Percentiles rank a stretch among this genome's conserved stretches.
Evolutionary conservation across 92 coral and sea anemone species (phyloP).

Genomic region (Siderastrea siderea): DNA sequence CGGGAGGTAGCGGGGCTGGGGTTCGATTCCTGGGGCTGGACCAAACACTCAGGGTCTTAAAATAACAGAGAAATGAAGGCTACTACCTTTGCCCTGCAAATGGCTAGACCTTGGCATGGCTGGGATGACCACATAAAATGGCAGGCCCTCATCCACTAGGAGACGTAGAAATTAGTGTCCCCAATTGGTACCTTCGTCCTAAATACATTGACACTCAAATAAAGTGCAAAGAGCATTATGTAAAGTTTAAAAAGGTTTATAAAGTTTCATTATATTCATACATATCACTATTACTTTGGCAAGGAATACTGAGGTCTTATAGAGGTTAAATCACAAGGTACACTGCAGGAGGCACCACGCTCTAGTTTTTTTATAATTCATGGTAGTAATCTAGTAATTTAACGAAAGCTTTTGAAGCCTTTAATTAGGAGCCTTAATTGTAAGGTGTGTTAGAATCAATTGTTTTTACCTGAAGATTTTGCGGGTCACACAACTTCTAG

Average conservation of each 20-base stretch:
- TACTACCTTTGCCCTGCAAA: too few species aligned
- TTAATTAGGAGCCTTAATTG: not conserved
- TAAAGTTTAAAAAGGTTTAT: not conserved
- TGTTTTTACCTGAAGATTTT: constrained; percentile 16
- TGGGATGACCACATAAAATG: too few species aligned
- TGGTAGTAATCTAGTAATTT: not conserved
- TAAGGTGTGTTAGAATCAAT: constrained; percentile 16
- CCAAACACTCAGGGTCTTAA: too few species aligned
- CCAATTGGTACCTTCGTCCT: too few species aligned
- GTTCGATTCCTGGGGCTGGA: too few species aligned
- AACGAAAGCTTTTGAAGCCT: not conserved
- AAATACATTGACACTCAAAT: too few species aligned
- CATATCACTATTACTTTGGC: not conserved
- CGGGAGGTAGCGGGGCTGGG: too few species aligned
- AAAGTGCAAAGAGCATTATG: too few species aligned
- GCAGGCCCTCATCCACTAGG: too few species aligned
- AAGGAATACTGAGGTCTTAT: constrained; percentile 11
- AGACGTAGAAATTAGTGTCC: too few species aligned
- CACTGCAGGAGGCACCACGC: constrained; percentile 20
- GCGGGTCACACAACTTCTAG: not conserved
- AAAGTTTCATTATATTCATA: constrained; percentile 1
- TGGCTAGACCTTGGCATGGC: too few species aligned
- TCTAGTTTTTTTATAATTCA: not conserved
- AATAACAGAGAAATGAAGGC: too few species aligned
- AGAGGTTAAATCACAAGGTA: constrained; percentile 10